These are phyloP conservation scores for Phylloscopus whistleri DNA, from an alignment of 2,113 vertebrate species.

Conservation along the genomic window DNA sequence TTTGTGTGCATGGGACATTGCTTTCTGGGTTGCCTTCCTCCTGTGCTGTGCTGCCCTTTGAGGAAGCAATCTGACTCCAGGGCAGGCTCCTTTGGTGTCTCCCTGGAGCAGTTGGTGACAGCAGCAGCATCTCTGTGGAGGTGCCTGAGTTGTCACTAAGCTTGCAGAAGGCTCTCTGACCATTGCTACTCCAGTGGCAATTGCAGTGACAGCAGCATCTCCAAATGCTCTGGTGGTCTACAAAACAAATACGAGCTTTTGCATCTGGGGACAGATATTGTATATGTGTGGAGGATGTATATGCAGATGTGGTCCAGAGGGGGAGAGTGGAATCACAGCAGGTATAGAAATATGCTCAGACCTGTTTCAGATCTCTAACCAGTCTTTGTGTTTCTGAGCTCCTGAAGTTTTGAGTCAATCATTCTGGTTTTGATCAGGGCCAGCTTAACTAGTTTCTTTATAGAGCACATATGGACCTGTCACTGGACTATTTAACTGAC, in stretches of 20 bases:
- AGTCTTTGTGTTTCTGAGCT: neutral
- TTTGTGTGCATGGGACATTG: neutral
- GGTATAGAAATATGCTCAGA: neutral
- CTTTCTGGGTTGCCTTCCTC: neutral
- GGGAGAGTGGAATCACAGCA: neutral
- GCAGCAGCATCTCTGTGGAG: neutral
- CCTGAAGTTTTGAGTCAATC: slow-evolving; percentile 16
- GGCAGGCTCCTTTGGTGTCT: accelerated
- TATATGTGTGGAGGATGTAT: neutral
- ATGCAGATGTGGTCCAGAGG: neutral
- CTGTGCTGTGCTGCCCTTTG: accelerated
- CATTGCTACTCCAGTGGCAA: neutral
- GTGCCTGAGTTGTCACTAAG: neutral
- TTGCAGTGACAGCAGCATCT: neutral
- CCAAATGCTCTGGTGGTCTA: neutral
- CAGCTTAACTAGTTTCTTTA: slow-evolving; percentile 38
- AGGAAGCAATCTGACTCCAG: neutral
- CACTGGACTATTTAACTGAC: slow-evolving; percentile 58
- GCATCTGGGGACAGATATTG: neutral
- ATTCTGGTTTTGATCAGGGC: slow-evolving; percentile 41
- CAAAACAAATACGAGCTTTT: neutral
- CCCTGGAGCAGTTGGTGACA: neutral
- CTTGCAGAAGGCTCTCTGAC: neutral
- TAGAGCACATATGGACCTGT: slow-evolving; percentile 40
- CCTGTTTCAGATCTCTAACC: neutral